Evolutionary conservation across 2,888 invertebrate genomes (phyloP), one percentile per base, ranked within the genome.

Genomic region (Allophyes oxyacanthae): DNA sequence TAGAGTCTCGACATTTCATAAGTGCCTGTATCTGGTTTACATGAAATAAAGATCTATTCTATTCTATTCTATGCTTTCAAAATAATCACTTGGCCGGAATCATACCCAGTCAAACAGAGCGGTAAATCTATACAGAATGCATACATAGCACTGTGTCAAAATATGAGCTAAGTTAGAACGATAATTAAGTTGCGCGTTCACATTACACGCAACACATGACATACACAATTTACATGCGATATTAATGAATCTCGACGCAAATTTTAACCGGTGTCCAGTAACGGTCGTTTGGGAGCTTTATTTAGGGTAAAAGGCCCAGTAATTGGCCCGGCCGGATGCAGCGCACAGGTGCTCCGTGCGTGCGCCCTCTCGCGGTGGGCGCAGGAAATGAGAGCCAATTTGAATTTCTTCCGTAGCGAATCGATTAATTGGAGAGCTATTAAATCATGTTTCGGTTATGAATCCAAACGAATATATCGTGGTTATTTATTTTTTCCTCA

Each of bases 241-340:
- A 82, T 79, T 84, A 87, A 84, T 83, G 81, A 83, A 83, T 79
- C 77, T 79, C 74, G 72, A 72, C 76, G 81, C 78, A 78, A 78
- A 79, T 83, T 84, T 71, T 81, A 77, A 77, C 72, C 75, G 80
- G 80, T 87, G 85, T 86, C 87, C 87, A 83, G 83, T 80, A 75
- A 76, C 76, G 82, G 81, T 83, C 83, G 85, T 86, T 86, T 85
- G 83, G 81, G 82, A 70, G 82, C 84, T 85, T 84, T 88, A 87
- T 90, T 87, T 86, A 85, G 88, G 87, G 88, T 82, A 86, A 87
- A 87, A 82, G 83, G 83, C 78, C 66, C 87, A 79, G 86, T 92
- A 89, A 91, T 90, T 90, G 90, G 88, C 81, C 83, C 73, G 82
- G 85, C 88, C 91, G 91, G 91, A 92, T 89, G 88, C 85, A 81